A percentile compares a stretch with the other conserved stretches of the same genome.
phyloP scores from a whole-genome alignment of 2,113 vertebrate genomes.

The Helogale parvula region DNA sequence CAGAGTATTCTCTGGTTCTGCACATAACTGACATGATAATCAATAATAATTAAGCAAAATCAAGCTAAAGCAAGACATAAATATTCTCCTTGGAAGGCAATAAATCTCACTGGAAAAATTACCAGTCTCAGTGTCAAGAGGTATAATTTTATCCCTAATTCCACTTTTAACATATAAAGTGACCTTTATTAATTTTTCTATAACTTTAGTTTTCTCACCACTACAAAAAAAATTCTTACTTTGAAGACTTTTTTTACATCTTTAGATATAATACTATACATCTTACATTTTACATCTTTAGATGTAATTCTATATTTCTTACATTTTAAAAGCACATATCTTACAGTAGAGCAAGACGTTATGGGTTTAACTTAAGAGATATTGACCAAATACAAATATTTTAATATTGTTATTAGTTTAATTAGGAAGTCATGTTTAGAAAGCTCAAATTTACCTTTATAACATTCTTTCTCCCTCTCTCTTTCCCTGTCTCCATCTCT shows the following conservation, averaged over 20 bases:
- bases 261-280: background rate
- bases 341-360: background rate
- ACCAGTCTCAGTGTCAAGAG: background rate
- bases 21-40: background rate
- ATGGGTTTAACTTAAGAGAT: background rate
- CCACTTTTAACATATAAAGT: background rate
- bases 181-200: background rate
- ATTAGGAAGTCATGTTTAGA: background rate
- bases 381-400: background rate
- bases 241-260: background rate
- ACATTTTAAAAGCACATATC: background rate
- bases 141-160: background rate
- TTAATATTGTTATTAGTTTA: conserved; percentile 12
- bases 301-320: background rate
- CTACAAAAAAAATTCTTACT: background rate
- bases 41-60: conserved; percentile 3
- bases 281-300: background rate
- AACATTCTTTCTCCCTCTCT: background rate
- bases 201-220: background rate
- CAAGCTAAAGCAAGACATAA: background rate
- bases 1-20: conserved; percentile 13
- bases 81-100: background rate
- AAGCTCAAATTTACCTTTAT: background rate
- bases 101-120: background rate
- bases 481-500: background rate